Conservation (phyloP, 2,797 vertebrate genomes). For the Pantherophis vulpinus region DNA sequence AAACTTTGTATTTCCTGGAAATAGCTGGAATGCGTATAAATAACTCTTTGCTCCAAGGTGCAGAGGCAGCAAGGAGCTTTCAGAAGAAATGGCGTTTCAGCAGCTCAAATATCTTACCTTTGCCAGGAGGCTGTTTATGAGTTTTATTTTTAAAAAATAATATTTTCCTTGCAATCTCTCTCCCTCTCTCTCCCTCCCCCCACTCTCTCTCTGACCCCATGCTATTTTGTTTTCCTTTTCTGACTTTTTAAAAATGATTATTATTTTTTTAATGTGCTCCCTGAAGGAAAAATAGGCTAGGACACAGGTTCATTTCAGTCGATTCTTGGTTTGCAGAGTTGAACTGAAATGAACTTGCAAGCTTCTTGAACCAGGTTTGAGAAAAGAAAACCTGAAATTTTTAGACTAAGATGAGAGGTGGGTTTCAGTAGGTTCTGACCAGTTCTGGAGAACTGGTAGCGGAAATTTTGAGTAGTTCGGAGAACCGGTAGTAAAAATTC, state of each 20-base stretch:
- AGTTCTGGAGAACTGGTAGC: too few relatives aligned
- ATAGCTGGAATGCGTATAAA: neutral
- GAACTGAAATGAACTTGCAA: neutral
- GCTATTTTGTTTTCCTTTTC: neutral
- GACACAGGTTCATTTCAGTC: neutral
- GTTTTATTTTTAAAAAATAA: constrained; percentile 4
- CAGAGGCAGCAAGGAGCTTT: fast-evolving
- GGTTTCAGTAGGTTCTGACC: too few relatives aligned
- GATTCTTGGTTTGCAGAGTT: neutral
- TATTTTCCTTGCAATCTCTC: neutral
- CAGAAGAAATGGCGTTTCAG: neutral
- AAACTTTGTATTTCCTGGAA: constrained; percentile 34
- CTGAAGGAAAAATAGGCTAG: neutral
- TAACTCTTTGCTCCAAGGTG: fast-evolving
- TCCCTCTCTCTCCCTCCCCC: neutral
- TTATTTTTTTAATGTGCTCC: neutral
- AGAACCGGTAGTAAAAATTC: too few relatives aligned
- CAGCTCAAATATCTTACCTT: neutral
- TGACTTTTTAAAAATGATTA: neutral
- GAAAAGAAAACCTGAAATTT: neutral
- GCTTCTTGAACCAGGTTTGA: neutral
- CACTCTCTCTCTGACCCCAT: neutral
- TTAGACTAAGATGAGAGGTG: too few relatives aligned
- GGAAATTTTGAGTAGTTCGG: too few relatives aligned
- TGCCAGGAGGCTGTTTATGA: constrained; percentile 1